These are phyloP conservation scores for Ethmia dodecea DNA, from an alignment of 2,888 invertebrate genomes.

Conservation along the genomic window DNA sequence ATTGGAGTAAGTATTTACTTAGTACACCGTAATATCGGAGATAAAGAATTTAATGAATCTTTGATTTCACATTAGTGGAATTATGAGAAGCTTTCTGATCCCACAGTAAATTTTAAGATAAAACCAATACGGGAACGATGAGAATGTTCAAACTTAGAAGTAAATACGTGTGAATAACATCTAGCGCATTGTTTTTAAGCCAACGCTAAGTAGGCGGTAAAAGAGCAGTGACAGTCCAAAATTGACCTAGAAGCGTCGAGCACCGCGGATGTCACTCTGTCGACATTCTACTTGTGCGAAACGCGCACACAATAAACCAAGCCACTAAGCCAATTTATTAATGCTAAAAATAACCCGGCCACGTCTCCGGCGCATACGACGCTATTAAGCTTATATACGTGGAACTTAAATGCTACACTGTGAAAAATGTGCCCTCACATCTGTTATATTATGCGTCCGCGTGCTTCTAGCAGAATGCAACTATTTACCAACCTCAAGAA, in stretches of 20 bases:
- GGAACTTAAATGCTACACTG: constrained; percentile 48
- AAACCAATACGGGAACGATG: too few relatives aligned
- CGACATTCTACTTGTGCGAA: constrained; percentile 51
- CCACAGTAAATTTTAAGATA: too few relatives aligned
- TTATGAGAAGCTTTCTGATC: too few relatives aligned
- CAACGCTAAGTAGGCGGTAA: constrained; percentile 29
- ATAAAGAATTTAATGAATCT: too few relatives aligned
- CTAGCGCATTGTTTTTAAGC: constrained; percentile 30
- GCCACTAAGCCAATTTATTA: constrained; percentile 75
- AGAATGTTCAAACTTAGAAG: neutral
- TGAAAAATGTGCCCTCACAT: constrained; percentile 42
- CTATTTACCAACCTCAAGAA: constrained; percentile 40
- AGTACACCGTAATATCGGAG: neutral
- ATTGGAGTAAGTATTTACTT: neutral
- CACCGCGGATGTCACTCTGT: constrained; percentile 30
- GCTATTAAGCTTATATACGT: constrained; percentile 69
- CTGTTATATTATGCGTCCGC: constrained; percentile 23
- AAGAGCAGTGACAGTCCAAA: constrained; percentile 36
- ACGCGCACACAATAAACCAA: constrained; percentile 66
- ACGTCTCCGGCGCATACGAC: constrained; percentile 64
- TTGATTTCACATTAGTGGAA: too few relatives aligned
- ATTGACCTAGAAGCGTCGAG: constrained; percentile 43
- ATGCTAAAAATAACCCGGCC: constrained; percentile 72
- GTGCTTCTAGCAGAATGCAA: constrained; percentile 38
- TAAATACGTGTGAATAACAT: constrained; percentile 14